phyloP scores from a whole-genome alignment of 2,113 vertebrate species.

The Atractosteus spatula region DNA sequence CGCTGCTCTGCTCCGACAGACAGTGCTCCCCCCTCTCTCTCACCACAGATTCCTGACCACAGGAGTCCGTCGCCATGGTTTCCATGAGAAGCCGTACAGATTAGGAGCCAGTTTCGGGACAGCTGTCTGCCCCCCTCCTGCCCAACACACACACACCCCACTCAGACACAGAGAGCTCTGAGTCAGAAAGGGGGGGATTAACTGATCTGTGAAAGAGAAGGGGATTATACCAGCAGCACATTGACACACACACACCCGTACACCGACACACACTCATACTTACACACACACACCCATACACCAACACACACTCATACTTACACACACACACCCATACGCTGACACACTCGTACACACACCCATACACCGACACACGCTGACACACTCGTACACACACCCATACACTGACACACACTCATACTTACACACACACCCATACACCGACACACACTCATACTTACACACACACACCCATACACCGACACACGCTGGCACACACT shows the following conservation, averaged over 20 bases:
- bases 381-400: too few species aligned
- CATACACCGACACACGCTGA: too few species aligned
- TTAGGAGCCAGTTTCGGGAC: constrained; percentile 73
- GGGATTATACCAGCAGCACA: too few species aligned
- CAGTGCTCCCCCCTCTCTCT: constrained; percentile 27
- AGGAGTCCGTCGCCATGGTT: constrained; percentile 71
- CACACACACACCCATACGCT: too few species aligned
- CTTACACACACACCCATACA: too few species aligned
- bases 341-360: too few species aligned
- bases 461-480: too few species aligned
- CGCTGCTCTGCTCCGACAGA: too few species aligned
- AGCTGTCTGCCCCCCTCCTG: constrained; percentile 64
- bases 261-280: neutral
- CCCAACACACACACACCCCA: constrained; percentile 39
- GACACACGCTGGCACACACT: too few species aligned
- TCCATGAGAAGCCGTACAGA: constrained; percentile 55
- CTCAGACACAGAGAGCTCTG: constrained; percentile 46
- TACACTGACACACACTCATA: too few species aligned
- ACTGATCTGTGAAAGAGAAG: too few species aligned
- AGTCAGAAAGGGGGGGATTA: constrained; percentile 24
- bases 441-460: too few species aligned
- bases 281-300: neutral
- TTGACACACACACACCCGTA: neutral
- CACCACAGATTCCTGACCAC: constrained; percentile 58
- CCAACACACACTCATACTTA: neutral